Evolutionary conservation across 2,113 vertebrate species (phyloP), one percentile per base, ranked within the genome.

Genomic region (Cynoglossus semilaevis): DNA sequence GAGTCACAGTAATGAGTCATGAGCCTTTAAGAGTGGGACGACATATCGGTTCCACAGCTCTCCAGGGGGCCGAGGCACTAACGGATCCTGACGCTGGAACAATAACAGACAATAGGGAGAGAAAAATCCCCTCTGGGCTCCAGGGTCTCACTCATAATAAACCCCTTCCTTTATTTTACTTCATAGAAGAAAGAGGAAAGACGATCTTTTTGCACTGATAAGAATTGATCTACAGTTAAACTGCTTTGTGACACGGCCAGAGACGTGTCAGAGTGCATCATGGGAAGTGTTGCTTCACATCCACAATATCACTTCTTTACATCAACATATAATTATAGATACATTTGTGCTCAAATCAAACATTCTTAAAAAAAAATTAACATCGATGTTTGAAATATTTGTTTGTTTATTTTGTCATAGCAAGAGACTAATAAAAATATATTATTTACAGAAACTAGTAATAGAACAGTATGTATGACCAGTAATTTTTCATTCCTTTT

Each of bases 181-280:
- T 11, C 4, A 15, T 3, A 36, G 15, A n/a, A 42, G 52, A 9
- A 22, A 52, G n/a, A 16, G 34, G 17, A 16, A 42, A 42, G 50
- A 12, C 22, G 22, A 29, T 29, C 22, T 29, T 29, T 29, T 4
- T 29, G 22, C 58, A 67, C 1, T 34, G 16, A 48, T 70, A 75
- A 83, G n/a, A n/a, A n/a, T n/a, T n/a, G n/a, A n/a, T n/a, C n/a
- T n/a, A n/a, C n/a, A n/a, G n/a, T n/a, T n/a, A n/a, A n/a, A n/a
- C n/a, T 58, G 70, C 53, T 75, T 44, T 61, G 70, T 84, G 69
- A 73, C 74, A 79, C 69, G 64, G 48, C 50, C 69, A 83, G 59
- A 43, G 78, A 70, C 58, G 6, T 74, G 72, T 83, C 79, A 76
- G 54, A 51, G 36, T 7, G 8, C 53, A 74, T 77, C 61, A 61